Conservation (phyloP, 2,888 invertebrate species). For the Macrosiphum euphorbiae region DNA sequence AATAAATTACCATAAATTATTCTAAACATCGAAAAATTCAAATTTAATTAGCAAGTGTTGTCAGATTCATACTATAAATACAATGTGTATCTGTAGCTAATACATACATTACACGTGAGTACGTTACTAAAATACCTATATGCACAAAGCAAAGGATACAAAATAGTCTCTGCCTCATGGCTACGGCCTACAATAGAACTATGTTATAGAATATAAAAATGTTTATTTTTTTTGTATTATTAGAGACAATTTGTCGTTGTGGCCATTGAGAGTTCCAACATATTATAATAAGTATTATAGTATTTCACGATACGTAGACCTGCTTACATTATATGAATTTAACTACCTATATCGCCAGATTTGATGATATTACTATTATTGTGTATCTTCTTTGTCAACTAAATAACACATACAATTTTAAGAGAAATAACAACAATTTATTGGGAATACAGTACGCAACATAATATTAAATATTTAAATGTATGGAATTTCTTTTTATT, state of each 20-base stretch:
- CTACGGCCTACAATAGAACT: background rate
- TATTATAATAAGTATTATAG: background rate
- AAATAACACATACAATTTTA: no score
- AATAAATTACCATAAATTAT: background rate
- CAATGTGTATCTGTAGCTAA: background rate
- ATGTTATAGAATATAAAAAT: background rate
- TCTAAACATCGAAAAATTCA: background rate
- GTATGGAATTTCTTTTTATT: no score
- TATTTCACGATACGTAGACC: background rate
- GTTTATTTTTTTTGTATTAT: background rate
- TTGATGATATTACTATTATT: no score
- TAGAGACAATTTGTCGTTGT: background rate
- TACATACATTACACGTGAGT: background rate
- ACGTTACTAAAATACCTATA: background rate
- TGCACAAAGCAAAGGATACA: background rate
- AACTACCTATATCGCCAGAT: background rate
- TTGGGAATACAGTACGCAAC: no score
- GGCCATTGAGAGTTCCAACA: background rate
- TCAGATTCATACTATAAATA: background rate
- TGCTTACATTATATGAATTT: no score
- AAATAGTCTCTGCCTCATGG: background rate
- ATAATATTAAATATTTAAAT: no score
- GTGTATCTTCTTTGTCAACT: no score
- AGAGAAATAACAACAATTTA: no score
- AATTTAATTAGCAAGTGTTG: background rate